Evolutionary conservation across 1,140 invertebrate genomes (phyloP).

Genomic region (Drosophila pseudoananassae): DNA sequence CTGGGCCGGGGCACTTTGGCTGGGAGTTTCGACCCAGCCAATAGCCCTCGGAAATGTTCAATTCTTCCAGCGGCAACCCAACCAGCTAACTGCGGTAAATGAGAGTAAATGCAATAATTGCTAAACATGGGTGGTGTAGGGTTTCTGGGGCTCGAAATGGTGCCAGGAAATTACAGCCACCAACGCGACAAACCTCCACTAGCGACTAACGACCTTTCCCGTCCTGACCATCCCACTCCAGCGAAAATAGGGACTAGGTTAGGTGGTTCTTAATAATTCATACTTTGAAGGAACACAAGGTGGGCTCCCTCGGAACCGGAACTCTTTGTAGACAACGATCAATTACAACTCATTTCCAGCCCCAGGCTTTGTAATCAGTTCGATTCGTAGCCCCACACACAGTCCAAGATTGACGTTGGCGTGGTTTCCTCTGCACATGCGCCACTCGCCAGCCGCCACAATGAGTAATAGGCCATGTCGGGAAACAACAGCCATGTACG

Average conservation of each 20-base stretch:
- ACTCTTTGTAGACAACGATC: slow-evolving; percentile 37
- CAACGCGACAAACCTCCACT: slow-evolving; percentile 48
- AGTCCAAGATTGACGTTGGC: slow-evolving; percentile 21
- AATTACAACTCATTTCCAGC: slow-evolving; percentile 49
- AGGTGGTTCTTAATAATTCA: slow-evolving; percentile 50
- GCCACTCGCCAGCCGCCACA: slow-evolving; percentile 53
- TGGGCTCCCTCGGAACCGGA: slow-evolving; percentile 25
- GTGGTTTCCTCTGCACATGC: slow-evolving; percentile 53
- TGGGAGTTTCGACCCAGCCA: slow-evolving; percentile 9
- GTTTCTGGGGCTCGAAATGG: background rate
- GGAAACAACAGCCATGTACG: background rate
- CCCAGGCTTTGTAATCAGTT: slow-evolving; percentile 26
- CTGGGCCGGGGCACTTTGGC: background rate
- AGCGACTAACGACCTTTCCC: slow-evolving; percentile 23
- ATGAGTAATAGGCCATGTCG: background rate
- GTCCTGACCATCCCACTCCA: background rate
- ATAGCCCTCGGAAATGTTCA: slow-evolving; percentile 38
- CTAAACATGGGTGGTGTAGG: slow-evolving; percentile 43
- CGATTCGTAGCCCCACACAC: slow-evolving; percentile 1
- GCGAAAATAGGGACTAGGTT: background rate
- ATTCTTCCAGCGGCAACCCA: slow-evolving; percentile 18
- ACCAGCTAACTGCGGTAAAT: slow-evolving; percentile 61
- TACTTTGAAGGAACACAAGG: slow-evolving; percentile 15
- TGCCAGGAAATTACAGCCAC: slow-evolving; percentile 66
- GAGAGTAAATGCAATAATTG: slow-evolving; percentile 81